These are phyloP conservation scores for Nicator chloris DNA, from an alignment of 2,113 vertebrate genomes.

Conservation along the genomic window DNA sequence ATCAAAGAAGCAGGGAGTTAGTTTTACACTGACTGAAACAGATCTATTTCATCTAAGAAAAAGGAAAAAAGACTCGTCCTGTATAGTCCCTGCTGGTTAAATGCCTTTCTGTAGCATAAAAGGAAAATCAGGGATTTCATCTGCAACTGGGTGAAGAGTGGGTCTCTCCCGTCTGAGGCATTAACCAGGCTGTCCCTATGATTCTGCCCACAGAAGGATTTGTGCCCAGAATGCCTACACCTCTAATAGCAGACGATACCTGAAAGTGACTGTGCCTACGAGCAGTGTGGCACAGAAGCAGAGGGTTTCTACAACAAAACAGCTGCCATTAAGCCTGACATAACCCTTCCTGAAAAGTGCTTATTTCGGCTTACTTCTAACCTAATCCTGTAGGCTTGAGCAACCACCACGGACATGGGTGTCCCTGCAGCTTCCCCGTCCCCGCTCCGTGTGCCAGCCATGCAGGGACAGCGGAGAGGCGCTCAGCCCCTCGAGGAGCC, in stretches of 20 bases:
- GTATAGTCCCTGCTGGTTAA: background rate
- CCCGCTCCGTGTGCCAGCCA: background rate
- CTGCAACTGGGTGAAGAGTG: background rate
- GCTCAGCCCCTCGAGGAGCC: background rate
- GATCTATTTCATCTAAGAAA: background rate
- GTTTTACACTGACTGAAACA: background rate
- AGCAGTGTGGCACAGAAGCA: background rate
- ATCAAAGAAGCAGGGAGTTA: background rate
- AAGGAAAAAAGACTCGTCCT: background rate
- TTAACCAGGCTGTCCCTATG: background rate
- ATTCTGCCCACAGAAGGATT: background rate
- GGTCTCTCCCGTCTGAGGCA: background rate
- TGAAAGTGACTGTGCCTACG: background rate
- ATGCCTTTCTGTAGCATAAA: background rate
- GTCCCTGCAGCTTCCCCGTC: rapidly evolving
- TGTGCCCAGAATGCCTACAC: background rate
- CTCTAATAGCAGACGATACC: background rate
- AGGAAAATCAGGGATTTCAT: background rate
- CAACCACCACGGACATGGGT: rapidly evolving
- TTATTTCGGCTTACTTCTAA: background rate
- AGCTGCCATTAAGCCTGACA: background rate
- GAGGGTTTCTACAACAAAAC: background rate
- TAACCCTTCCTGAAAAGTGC: background rate
- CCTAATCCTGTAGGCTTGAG: background rate
- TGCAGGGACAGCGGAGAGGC: rapidly evolving